Evolutionary conservation across 2,797 vertebrate genomes (phyloP).

Genomic region (Gallirallus australis): DNA sequence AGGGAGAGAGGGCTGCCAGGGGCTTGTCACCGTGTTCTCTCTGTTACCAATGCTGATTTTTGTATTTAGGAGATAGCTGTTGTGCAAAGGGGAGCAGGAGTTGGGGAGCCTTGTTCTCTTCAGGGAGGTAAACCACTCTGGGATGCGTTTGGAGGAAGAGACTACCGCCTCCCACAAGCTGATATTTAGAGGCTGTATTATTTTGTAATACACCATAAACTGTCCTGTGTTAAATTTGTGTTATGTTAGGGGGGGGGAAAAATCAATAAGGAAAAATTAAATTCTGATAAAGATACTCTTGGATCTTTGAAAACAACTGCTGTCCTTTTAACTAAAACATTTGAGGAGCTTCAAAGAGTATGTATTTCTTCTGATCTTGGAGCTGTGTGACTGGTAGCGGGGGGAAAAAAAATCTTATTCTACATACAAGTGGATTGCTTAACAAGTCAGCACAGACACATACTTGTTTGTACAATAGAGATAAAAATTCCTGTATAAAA

Average conservation of each 20-base stretch:
- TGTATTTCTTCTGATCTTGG: slow-evolving; percentile 85
- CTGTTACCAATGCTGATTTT: background rate
- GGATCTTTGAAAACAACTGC: slow-evolving; percentile 85
- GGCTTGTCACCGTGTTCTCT: background rate
- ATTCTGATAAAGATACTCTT: slow-evolving; percentile 84
- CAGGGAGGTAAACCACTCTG: slow-evolving; percentile 22
- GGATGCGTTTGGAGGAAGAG: slow-evolving; percentile 65
- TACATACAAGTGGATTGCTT: slow-evolving; percentile 86
- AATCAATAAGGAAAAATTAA: slow-evolving; percentile 85
- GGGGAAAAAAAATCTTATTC: slow-evolving; percentile 82
- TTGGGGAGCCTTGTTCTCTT: slow-evolving; percentile 27
- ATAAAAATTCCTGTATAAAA: slow-evolving; percentile 87
- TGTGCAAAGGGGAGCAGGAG: slow-evolving; percentile 28
- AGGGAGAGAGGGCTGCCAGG: background rate
- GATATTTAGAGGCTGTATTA: slow-evolving; percentile 63
- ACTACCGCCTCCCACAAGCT: slow-evolving; percentile 40
- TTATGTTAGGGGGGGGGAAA: slow-evolving; percentile 55
- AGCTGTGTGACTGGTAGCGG: slow-evolving; percentile 84
- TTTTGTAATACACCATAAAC: slow-evolving; percentile 80
- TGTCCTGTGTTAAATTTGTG: slow-evolving; percentile 76
- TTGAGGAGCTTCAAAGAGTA: slow-evolving; percentile 86
- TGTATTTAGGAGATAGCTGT: background rate
- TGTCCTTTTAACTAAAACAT: slow-evolving; percentile 87
- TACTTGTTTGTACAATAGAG: slow-evolving; percentile 88
- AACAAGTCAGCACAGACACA: slow-evolving; percentile 86